Evolutionary conservation across 2,113 vertebrate species (phyloP).

Genomic region (Platysteira castanea): DNA sequence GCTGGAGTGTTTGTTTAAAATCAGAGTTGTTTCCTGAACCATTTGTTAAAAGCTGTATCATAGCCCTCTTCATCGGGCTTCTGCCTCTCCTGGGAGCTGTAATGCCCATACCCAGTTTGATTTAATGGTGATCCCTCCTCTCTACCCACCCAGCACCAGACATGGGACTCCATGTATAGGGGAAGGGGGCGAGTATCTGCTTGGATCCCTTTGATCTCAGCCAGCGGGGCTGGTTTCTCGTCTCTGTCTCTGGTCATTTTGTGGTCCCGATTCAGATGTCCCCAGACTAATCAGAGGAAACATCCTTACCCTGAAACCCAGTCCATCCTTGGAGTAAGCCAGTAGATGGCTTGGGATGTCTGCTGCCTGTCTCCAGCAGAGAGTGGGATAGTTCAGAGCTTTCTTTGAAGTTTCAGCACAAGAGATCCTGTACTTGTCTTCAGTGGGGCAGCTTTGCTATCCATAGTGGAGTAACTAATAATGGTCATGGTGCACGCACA

Average conservation of each 20-base stretch:
- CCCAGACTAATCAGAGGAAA: neutral
- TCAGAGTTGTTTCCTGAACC: neutral
- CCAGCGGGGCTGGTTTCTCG: neutral
- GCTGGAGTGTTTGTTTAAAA: neutral
- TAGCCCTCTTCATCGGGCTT: neutral
- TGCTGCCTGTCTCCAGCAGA: neutral
- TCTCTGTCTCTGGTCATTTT: neutral
- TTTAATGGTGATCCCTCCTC: neutral
- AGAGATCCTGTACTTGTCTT: neutral
- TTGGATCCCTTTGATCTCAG: neutral
- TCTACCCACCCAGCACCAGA: neutral
- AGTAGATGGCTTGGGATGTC: neutral
- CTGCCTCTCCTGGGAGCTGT: neutral
- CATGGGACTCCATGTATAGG: neutral
- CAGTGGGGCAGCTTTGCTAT: neutral
- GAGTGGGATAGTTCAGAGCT: neutral
- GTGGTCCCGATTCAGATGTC: neutral
- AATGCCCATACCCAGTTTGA: neutral
- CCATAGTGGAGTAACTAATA: neutral
- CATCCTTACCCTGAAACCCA: neutral
- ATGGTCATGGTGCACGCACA: fast-evolving
- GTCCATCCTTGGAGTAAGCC: neutral
- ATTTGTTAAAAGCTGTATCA: neutral
- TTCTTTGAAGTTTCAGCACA: neutral
- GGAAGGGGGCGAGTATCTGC: neutral